These are phyloP conservation scores for Bambusicola thoracicus DNA, from an alignment of 2,113 vertebrate genomes.

Conservation along the genomic window DNA sequence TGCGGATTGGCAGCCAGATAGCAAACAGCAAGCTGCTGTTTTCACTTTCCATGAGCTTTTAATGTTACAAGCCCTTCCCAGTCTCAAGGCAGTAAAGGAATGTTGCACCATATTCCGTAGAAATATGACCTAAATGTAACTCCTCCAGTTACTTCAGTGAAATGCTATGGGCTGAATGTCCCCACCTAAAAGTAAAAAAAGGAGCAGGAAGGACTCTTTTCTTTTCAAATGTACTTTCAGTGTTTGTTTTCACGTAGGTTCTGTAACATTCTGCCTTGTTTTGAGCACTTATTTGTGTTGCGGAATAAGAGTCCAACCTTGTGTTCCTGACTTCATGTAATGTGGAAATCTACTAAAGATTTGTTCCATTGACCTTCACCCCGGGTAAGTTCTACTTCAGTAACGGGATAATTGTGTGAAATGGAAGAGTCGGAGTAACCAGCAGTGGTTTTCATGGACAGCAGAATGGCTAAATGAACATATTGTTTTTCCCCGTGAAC, in stretches of 20 bases:
- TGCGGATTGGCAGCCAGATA: slow-evolving; percentile 18
- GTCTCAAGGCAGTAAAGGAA: background rate
- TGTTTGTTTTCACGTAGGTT: background rate
- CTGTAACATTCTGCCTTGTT: background rate
- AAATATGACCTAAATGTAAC: background rate
- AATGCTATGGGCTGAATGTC: background rate
- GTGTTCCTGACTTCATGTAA: background rate
- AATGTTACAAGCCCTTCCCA: background rate
- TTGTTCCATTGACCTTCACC: background rate
- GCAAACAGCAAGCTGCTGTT: background rate
- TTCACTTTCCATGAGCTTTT: background rate
- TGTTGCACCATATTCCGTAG: rapidly evolving
- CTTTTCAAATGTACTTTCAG: background rate
- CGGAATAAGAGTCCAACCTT: background rate
- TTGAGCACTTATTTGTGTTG: background rate
- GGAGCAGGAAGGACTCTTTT: background rate
- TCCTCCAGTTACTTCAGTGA: background rate
- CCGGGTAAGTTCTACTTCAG: background rate
- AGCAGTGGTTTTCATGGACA: background rate
- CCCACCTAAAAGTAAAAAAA: background rate
- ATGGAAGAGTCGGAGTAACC: background rate
- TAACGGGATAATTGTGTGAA: background rate
- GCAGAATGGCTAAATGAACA: background rate
- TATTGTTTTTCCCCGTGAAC: background rate
- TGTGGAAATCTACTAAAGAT: background rate